Evolutionary conservation across 2,797 vertebrate species (phyloP).

Genomic region (Coccyzus lansbergi): DNA sequence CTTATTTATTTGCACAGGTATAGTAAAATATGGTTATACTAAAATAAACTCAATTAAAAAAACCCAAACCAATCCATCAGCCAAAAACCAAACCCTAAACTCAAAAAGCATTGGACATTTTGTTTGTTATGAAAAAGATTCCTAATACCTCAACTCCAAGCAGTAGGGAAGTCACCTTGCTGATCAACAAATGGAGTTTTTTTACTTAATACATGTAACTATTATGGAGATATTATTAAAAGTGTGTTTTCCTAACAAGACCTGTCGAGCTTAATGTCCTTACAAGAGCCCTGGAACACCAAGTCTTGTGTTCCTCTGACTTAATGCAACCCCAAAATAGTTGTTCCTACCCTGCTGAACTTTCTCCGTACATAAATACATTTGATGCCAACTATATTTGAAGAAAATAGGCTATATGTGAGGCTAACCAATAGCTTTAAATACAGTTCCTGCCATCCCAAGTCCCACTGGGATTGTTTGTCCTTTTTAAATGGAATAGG

Average conservation of each 20-base stretch:
- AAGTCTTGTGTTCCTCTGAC: background rate
- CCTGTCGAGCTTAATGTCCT: background rate
- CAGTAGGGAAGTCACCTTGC: background rate
- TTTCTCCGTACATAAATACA: background rate
- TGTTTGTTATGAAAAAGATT: background rate
- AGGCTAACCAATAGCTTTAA: background rate
- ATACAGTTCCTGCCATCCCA: background rate
- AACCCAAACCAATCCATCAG: too few species aligned
- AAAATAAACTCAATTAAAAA: background rate
- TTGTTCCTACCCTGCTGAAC: background rate
- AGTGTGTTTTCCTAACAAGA: background rate
- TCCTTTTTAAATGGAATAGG: background rate
- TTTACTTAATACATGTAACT: background rate
- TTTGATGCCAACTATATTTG: background rate
- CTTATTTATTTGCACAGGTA: background rate
- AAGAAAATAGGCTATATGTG: constrained; percentile 34
- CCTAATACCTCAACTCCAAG: background rate
- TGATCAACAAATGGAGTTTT: background rate
- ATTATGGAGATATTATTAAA: background rate
- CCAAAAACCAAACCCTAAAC: background rate
- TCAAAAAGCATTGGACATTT: background rate
- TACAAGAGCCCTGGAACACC: background rate
- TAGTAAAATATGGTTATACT: background rate
- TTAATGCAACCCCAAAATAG: constrained; percentile 7
- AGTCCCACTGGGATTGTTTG: background rate